These are phyloP conservation scores for Anas platyrhynchos DNA, from an alignment of 2,113 vertebrate species.

Conservation along the genomic window DNA sequence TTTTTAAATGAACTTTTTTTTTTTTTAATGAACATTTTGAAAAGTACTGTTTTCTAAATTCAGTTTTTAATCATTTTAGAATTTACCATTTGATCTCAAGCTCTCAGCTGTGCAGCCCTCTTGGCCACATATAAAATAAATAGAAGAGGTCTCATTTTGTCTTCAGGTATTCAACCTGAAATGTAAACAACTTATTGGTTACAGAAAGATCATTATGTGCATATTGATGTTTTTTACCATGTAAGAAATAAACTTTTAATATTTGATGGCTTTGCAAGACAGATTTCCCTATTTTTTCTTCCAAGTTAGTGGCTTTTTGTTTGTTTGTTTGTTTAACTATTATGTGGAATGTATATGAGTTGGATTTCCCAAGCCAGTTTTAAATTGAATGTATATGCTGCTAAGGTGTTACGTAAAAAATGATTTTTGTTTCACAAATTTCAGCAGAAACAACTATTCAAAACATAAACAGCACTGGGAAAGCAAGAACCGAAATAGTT, in stretches of 20 bases:
- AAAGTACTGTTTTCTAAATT: not conserved
- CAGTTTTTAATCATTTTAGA: not conserved
- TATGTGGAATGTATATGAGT: not conserved
- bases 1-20: too few relatives aligned
- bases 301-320: not conserved
- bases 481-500: not conserved
- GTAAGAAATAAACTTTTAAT: not conserved
- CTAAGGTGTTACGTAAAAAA: not conserved
- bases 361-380: not conserved
- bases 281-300: not conserved
- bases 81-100: not conserved
- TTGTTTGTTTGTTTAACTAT: not conserved
- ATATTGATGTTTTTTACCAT: not conserved
- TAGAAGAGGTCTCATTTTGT: not conserved
- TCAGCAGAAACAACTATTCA: not conserved
- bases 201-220: not conserved
- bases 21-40: not conserved
- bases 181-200: not conserved
- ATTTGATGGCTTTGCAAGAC: not conserved
- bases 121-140: not conserved
- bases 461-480: conserved; percentile 12
- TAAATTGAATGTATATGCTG: not conserved
- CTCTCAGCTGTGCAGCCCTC: not conserved
- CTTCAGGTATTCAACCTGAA: not conserved
- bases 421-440: not conserved